Evolutionary conservation across 37 sponge, comb jelly and placozoan genomes (phyloP).

Genomic region (Agelas oroides): DNA sequence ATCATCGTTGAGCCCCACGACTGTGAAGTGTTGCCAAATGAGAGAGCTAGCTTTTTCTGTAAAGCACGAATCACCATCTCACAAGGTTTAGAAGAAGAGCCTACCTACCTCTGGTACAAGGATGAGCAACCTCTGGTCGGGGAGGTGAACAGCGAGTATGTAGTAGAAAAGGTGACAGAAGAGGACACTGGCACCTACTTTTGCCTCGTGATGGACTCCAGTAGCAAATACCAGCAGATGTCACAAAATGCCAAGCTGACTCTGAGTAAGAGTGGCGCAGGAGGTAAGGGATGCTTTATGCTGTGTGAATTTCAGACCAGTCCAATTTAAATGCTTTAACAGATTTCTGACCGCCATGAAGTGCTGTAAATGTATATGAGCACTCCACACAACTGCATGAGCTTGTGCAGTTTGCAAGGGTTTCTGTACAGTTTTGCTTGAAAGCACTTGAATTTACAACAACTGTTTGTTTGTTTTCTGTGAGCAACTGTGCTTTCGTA

Average conservation of each 20-base stretch:
- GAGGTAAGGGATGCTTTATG: no score
- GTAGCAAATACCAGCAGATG: neutral
- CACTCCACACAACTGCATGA: no score
- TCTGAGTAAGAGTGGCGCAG: neutral
- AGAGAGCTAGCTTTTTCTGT: constrained; percentile 33
- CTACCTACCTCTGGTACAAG: constrained; percentile 55
- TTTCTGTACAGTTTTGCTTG: no score
- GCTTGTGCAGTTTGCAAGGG: no score
- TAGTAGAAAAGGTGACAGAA: constrained; percentile 24
- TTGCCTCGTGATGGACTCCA: constrained; percentile 55
- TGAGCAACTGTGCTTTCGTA: no score
- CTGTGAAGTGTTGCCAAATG: neutral
- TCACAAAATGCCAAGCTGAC: constrained; percentile 26
- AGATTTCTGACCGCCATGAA: neutral
- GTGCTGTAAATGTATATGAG: constrained; percentile 4
- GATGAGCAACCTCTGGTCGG: constrained; percentile 51
- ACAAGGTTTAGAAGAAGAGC: neutral
- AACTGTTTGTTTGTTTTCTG: no score
- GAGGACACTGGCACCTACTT: constrained; percentile 51
- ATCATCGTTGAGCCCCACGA: constrained; percentile 47
- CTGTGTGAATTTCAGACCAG: no score
- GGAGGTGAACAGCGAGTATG: constrained; percentile 22
- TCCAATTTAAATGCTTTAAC: neutral
- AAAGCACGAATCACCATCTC: constrained; percentile 16
- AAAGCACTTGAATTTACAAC: no score